Percentiles rank a stretch among this genome's conserved stretches.
These are phyloP conservation scores for Spialia ferax DNA, from an alignment of 2,888 invertebrate genomes.

Conservation along the genomic window DNA sequence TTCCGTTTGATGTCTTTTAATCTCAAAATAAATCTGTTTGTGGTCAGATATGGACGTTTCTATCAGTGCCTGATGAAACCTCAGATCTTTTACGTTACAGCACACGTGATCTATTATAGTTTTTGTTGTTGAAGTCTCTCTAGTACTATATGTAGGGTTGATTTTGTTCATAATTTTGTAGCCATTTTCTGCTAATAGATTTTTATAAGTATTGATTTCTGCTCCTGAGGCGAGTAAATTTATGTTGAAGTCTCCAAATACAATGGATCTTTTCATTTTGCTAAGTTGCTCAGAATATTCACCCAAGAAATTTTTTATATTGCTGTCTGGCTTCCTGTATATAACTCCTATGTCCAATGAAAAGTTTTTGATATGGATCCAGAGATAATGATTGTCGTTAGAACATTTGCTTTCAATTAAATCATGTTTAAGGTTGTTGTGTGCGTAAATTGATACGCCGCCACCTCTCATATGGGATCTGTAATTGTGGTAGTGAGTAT, in stretches of 20 bases:
- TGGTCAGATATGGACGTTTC: too few species aligned
- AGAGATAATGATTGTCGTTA: constrained; percentile 29
- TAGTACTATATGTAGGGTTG: constrained; percentile 20
- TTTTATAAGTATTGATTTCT: constrained; percentile 17
- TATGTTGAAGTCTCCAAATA: constrained; percentile 38
- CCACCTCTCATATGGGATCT: constrained; percentile 11
- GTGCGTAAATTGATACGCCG: constrained; percentile 32
- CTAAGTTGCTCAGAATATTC: constrained; percentile 26
- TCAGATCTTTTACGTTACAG: constrained; percentile 28
- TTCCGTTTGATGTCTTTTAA: background rate
- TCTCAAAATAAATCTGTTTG: too few species aligned
- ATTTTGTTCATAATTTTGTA: constrained; percentile 40
- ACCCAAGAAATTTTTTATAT: constrained; percentile 16
- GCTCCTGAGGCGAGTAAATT: constrained; percentile 30
- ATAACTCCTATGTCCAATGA: constrained; percentile 35
- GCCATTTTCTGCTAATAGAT: constrained; percentile 25
- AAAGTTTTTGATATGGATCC: constrained; percentile 30
- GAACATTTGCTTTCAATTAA: background rate
- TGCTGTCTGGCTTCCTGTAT: constrained; percentile 37
- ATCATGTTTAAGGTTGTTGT: constrained; percentile 19
- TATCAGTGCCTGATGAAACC: too few species aligned
- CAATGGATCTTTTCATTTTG: constrained; percentile 19
- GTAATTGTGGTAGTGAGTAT: constrained; percentile 24
- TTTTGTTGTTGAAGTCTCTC: constrained; percentile 28
- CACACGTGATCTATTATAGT: constrained; percentile 6